Percentiles rank a stretch among this genome's conserved stretches.
phyloP scores from a whole-genome alignment of 1,140 invertebrate species.

The Drosophila leontia region DNA sequence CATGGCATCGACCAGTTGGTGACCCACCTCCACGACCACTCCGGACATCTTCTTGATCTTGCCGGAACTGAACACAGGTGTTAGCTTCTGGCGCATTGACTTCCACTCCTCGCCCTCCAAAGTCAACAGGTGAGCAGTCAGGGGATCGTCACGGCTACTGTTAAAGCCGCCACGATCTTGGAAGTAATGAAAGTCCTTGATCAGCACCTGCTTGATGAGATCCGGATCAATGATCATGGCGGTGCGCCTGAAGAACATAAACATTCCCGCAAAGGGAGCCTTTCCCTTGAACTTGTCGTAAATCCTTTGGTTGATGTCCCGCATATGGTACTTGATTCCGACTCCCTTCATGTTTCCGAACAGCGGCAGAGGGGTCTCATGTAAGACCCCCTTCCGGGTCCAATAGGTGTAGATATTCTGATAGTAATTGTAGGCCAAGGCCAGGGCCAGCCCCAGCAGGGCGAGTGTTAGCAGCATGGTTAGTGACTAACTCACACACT shows the following conservation, averaged over 20 bases:
- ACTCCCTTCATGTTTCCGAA: constrained; percentile 75
- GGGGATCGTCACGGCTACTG: constrained; percentile 86
- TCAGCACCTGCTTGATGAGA: constrained; percentile 70
- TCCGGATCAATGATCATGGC: constrained; percentile 66
- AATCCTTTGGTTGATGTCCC: constrained; percentile 53
- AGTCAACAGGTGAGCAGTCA: constrained; percentile 86
- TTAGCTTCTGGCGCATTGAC: constrained; percentile 86
- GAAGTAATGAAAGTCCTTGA: constrained; percentile 80
- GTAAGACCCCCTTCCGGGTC: constrained; percentile 79
- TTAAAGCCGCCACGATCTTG: constrained; percentile 85
- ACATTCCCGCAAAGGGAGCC: constrained; percentile 60
- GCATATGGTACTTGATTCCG: constrained; percentile 42
- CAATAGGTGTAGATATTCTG: constrained; percentile 77
- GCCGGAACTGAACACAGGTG: constrained; percentile 87
- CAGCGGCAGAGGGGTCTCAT: constrained; percentile 67
- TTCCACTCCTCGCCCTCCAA: constrained; percentile 86
- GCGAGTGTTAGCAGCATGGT: constrained; percentile 32
- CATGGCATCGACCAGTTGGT: constrained; percentile 52
- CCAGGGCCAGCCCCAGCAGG: constrained; percentile 35
- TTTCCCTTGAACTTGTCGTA: constrained; percentile 77
- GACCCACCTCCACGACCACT: constrained; percentile 74
- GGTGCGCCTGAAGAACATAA: constrained; percentile 49
- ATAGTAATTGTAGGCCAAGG: constrained; percentile 44
- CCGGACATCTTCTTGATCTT: constrained; percentile 87
- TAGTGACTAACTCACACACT: too few species aligned